Percentiles rank a stretch among this genome's conserved stretches.
These are phyloP conservation scores for Chirona hameri DNA, from an alignment of 2,888 invertebrate species.

Conservation along the genomic window DNA sequence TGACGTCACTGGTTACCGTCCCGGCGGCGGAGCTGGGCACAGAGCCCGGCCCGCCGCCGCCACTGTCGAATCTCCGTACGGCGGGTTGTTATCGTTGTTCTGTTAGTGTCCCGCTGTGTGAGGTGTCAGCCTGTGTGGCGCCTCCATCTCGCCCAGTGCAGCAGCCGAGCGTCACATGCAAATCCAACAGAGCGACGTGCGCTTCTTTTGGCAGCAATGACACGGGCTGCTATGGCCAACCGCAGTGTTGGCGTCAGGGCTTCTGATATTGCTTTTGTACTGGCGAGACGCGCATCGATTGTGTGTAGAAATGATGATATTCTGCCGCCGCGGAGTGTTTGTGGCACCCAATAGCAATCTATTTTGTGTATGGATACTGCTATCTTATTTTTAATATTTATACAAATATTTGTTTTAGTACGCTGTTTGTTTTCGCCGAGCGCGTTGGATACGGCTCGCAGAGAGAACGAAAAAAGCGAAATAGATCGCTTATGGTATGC, in stretches of 20 bases:
- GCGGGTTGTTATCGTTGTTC: background rate
- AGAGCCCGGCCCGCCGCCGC: background rate
- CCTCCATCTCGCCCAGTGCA: too few species aligned
- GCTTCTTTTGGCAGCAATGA: background rate
- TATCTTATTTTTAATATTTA: constrained; percentile 13
- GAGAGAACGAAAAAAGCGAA: too few species aligned
- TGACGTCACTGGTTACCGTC: too few species aligned
- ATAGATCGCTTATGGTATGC: too few species aligned
- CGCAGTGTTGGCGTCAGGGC: background rate
- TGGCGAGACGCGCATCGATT: background rate
- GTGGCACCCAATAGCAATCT: background rate
- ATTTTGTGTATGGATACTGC: background rate
- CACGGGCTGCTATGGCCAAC: background rate
- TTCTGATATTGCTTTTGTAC: background rate
- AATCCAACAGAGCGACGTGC: background rate
- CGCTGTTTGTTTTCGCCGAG: background rate
- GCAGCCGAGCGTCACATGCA: background rate
- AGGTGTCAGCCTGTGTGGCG: background rate
- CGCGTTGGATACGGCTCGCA: too few species aligned
- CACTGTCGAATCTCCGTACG: background rate
- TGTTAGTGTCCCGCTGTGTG: background rate
- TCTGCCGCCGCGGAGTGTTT: background rate
- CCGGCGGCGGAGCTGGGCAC: too few species aligned
- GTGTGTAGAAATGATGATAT: background rate
- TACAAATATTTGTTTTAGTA: background rate